These are phyloP conservation scores for Vesta saturnalis DNA, from an alignment of 2,888 invertebrate genomes.

Conservation along the genomic window DNA sequence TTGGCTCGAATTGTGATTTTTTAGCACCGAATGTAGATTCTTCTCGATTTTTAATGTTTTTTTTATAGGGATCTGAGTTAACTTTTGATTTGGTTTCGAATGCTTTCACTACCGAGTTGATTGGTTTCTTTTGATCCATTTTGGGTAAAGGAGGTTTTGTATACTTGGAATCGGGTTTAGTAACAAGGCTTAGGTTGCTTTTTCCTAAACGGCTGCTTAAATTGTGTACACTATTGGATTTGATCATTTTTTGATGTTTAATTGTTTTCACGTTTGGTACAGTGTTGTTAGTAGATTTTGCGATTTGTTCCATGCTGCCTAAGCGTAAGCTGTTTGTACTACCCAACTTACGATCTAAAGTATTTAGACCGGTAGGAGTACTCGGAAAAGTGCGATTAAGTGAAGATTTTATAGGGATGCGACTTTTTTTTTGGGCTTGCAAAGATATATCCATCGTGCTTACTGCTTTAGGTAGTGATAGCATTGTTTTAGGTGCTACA, in stretches of 20 bases:
- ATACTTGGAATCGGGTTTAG: conserved; percentile 6
- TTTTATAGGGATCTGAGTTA: background rate
- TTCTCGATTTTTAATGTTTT: background rate
- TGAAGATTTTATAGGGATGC: conserved; percentile 56
- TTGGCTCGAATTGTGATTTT: conserved; percentile 25
- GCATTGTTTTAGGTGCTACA: background rate
- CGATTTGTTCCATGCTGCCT: background rate
- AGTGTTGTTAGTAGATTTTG: background rate
- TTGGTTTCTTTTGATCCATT: conserved; percentile 6
- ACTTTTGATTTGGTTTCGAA: conserved; percentile 7
- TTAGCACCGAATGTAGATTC: conserved; percentile 18
- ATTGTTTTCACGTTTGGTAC: conserved; percentile 8
- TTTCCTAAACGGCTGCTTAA: conserved; percentile 6
- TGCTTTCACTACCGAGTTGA: conserved; percentile 9
- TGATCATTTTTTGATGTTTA: conserved; percentile 17
- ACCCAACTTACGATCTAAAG: conserved; percentile 44
- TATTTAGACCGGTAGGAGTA: conserved; percentile 60
- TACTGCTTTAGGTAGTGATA: conserved; percentile 51
- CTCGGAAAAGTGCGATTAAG: conserved; percentile 58
- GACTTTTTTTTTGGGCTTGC: conserved; percentile 45
- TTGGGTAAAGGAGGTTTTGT: background rate
- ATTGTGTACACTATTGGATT: conserved; percentile 29
- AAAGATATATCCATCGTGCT: conserved; percentile 41
- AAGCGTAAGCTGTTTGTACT: conserved; percentile 38
- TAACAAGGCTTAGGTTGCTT: no score